Evolutionary conservation across 2,888 invertebrate species (phyloP).

Genomic region (Nowickia ferox): DNA sequence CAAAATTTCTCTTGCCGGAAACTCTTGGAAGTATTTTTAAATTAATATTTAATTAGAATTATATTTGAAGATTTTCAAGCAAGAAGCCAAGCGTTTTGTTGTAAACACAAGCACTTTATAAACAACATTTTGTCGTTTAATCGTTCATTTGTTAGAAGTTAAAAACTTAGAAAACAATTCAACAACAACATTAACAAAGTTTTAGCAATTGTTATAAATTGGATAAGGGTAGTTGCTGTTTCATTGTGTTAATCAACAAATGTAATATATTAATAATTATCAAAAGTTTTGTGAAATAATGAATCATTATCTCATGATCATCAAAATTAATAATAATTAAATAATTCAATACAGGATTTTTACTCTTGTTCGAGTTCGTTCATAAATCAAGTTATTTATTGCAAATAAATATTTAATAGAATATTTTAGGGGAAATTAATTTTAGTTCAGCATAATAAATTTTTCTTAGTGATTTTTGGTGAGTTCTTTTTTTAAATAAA

Average conservation of each 20-base stretch:
- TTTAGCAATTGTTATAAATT: constrained; percentile 27
- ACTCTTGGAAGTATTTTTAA: constrained; percentile 61
- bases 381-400: too few species aligned
- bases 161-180: constrained; percentile 24
- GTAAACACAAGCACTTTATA: background rate
- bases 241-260: constrained; percentile 16
- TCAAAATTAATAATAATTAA: too few species aligned
- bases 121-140: background rate
- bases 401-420: too few species aligned
- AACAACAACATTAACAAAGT: background rate
- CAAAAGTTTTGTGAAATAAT: background rate
- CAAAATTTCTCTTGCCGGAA: constrained; percentile 38
- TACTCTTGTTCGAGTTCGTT: too few species aligned
- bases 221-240: background rate
- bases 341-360: too few species aligned
- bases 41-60: constrained; percentile 63
- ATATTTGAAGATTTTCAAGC: constrained; percentile 18
- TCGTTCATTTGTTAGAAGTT: constrained; percentile 13
- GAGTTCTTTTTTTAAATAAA: too few species aligned
- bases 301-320: too few species aligned
- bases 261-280: constrained; percentile 27
- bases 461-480: too few species aligned
- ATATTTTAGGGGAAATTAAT: too few species aligned
- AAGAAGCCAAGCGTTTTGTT: background rate
- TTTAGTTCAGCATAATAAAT: too few species aligned